Conservation (phyloP, 2,888 invertebrate genomes). For the Trachelus troglodyta region DNA sequence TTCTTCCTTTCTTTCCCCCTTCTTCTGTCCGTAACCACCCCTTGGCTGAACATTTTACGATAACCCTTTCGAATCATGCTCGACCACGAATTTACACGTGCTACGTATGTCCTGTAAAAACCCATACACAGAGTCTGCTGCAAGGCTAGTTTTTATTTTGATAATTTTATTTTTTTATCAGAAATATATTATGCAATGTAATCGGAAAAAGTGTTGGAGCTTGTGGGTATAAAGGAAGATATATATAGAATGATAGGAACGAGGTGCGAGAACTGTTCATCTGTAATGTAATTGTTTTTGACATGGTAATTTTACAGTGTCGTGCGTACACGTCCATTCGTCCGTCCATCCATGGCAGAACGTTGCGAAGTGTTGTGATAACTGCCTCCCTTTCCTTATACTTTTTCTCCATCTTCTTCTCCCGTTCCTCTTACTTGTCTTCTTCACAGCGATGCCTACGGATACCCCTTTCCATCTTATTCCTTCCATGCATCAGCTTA, state of each 20-base stretch:
- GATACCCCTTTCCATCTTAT: slow-evolving; percentile 32
- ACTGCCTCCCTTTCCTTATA: slow-evolving; percentile 49
- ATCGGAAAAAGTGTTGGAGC: neutral
- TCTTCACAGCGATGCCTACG: slow-evolving; percentile 9
- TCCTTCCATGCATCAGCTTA: slow-evolving; percentile 28
- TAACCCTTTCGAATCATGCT: neutral
- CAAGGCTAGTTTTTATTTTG: neutral
- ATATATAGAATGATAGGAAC: neutral
- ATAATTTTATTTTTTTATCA: neutral
- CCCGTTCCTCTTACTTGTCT: slow-evolving; percentile 24
- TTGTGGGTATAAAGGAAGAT: neutral
- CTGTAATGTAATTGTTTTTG: slow-evolving; percentile 64
- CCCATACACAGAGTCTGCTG: neutral
- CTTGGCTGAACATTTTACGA: neutral
- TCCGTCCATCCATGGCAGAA: slow-evolving; percentile 26
- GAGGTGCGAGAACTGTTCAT: slow-evolving; percentile 48
- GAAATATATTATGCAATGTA: neutral
- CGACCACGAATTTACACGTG: neutral
- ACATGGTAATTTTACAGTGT: slow-evolving; percentile 67
- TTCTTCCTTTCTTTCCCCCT: neutral
- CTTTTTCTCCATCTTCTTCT: slow-evolving; percentile 18
- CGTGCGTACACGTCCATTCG: slow-evolving; percentile 59
- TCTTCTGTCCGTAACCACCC: neutral
- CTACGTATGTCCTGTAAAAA: neutral
- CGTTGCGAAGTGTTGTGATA: slow-evolving; percentile 43